Percentiles rank a stretch among this genome's conserved stretches.
phyloP scores from a whole-genome alignment of 2,113 vertebrate species.

The Pantherophis guttatus region DNA sequence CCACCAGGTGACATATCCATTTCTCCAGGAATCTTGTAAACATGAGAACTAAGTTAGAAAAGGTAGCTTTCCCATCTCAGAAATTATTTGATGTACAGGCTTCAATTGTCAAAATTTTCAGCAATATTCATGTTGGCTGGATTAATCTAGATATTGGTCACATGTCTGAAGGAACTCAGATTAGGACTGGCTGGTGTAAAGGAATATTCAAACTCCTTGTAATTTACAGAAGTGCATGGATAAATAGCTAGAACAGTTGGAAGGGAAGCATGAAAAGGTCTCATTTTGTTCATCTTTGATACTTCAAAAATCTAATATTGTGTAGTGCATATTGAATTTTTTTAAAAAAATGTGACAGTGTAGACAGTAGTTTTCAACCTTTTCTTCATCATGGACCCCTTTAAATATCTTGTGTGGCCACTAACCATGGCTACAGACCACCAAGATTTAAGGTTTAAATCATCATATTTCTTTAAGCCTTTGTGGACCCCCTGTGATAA shows the following conservation, averaged over 20 bases:
- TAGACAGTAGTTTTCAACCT: not conserved
- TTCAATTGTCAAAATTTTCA: not conserved
- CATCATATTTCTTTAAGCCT: not conserved
- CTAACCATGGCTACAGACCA: not conserved
- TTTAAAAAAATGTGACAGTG: not conserved
- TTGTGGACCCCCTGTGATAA: not conserved
- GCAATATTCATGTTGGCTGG: not conserved
- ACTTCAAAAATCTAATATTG: not conserved
- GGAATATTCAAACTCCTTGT: not conserved
- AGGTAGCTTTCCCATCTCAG: not conserved
- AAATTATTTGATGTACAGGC: not conserved
- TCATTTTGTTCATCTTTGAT: not conserved
- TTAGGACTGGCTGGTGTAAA: not conserved
- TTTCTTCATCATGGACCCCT: not conserved
- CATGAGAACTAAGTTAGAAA: not conserved
- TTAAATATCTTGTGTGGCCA: not conserved
- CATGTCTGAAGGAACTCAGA: not conserved
- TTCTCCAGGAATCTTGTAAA: not conserved
- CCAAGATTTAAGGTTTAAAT: not conserved
- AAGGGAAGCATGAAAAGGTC: not conserved
- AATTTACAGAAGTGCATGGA: not conserved
- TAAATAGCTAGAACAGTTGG: not conserved
- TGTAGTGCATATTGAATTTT: not conserved
- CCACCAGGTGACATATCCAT: not conserved
- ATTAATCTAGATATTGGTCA: not conserved